Evolutionary conservation across 2,113 vertebrate species (phyloP).

Genomic region (Dasyornis broadbenti): DNA sequence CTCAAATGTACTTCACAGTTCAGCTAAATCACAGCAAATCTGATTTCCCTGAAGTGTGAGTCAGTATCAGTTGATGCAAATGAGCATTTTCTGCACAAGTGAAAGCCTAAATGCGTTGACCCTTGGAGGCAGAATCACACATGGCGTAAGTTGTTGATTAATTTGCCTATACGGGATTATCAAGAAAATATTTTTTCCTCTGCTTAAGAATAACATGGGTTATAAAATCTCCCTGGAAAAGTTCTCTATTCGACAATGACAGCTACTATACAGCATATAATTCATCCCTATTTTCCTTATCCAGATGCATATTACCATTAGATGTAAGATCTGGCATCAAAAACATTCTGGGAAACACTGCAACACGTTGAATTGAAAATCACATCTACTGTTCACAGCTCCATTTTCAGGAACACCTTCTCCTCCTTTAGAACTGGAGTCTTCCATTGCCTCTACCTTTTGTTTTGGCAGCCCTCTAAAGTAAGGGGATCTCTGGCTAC

Average conservation of each 20-base stretch:
- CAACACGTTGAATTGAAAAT: background rate
- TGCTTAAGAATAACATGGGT: background rate
- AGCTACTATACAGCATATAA: background rate
- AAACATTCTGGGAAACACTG: background rate
- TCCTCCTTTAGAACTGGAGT: background rate
- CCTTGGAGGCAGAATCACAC: background rate
- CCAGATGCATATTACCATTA: background rate
- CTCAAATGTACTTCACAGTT: background rate
- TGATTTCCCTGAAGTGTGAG: background rate
- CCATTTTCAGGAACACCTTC: background rate
- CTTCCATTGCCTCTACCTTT: background rate
- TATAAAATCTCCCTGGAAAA: background rate
- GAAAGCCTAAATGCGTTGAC: background rate
- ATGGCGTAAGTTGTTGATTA: background rate
- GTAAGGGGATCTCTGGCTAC: background rate
- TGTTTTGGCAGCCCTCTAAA: background rate
- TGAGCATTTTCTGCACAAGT: background rate
- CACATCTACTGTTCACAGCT: background rate
- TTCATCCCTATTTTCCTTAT: background rate
- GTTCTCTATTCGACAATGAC: background rate
- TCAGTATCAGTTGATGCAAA: slow-evolving; percentile 17
- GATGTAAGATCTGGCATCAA: background rate
- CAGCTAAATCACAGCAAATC: background rate
- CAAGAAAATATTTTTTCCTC: background rate
- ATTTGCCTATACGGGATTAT: background rate